A percentile compares a stretch with the other conserved stretches of the same genome.
phyloP scores from a whole-genome alignment of 2,797 vertebrate species.

The Halcyon chelicuti region DNA sequence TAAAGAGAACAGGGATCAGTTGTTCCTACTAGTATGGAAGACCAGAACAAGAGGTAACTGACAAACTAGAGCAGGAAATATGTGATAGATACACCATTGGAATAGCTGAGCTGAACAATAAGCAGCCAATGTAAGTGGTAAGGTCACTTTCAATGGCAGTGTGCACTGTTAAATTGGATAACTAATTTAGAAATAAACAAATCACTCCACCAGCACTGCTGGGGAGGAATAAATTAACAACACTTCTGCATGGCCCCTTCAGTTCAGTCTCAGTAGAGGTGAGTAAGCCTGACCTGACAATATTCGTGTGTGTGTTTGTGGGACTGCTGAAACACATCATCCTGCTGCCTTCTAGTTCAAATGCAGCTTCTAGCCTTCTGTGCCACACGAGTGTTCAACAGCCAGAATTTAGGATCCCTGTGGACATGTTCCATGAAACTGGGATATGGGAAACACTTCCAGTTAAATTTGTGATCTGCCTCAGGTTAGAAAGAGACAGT shows the following conservation, averaged over 20 bases:
- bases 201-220: not conserved
- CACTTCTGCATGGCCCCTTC: not conserved
- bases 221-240: not conserved
- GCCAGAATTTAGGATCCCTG: not conserved
- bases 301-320: not conserved
- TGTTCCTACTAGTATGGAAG: not conserved
- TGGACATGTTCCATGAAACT: not conserved
- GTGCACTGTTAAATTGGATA: not conserved
- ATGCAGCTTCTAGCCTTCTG: not conserved
- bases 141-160: not conserved
- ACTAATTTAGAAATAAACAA: not conserved
- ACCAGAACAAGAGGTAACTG: not conserved
- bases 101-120: not conserved
- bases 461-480: not conserved
- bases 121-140: not conserved
- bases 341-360: not conserved
- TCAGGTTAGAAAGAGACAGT: not conserved
- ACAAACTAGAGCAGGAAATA: not conserved
- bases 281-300: not conserved
- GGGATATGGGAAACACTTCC: not conserved
- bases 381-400: not conserved
- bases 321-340: not conserved
- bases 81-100: not conserved
- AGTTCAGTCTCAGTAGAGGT: not conserved
- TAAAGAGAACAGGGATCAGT: not conserved